phyloP scores from a whole-genome alignment of 2,888 invertebrate genomes.

The Philaethria dido region DNA sequence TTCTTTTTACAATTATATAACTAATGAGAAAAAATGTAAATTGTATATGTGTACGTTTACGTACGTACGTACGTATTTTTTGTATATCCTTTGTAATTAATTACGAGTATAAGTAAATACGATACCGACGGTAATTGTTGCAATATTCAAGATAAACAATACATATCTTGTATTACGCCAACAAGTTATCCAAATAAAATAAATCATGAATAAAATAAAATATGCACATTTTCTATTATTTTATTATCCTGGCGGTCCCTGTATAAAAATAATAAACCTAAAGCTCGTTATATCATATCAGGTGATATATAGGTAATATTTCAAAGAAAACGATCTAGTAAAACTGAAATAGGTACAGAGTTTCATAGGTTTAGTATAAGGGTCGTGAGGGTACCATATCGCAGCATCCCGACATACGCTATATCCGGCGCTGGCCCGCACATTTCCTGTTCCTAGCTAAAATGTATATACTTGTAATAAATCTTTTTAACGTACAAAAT shows the following conservation, averaged over 20 bases:
- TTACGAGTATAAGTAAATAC: too few relatives aligned
- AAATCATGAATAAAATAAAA: too few relatives aligned
- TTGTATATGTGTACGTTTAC: too few relatives aligned
- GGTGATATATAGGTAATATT: neutral
- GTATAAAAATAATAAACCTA: neutral
- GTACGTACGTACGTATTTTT: neutral
- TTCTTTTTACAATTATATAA: too few relatives aligned
- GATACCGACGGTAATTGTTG: too few relatives aligned
- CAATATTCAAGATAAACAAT: too few relatives aligned
- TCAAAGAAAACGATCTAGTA: constrained; percentile 15
- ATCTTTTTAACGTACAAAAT: neutral
- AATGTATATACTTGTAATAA: constrained; percentile 18
- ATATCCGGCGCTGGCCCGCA: constrained; percentile 34
- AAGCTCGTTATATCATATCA: neutral
- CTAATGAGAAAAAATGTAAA: too few relatives aligned
- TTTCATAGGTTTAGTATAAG: neutral
- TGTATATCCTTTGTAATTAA: too few relatives aligned
- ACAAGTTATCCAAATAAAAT: too few relatives aligned
- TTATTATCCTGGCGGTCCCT: too few relatives aligned
- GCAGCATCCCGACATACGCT: constrained; percentile 10
- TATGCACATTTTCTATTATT: too few relatives aligned
- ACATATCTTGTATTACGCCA: too few relatives aligned
- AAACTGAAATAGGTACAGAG: constrained; percentile 7
- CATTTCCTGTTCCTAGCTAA: constrained; percentile 31
- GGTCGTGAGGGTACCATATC: constrained; percentile 15